These are phyloP conservation scores for Drosophila barbarae DNA, from an alignment of 2,888 invertebrate species.

Conservation along the genomic window DNA sequence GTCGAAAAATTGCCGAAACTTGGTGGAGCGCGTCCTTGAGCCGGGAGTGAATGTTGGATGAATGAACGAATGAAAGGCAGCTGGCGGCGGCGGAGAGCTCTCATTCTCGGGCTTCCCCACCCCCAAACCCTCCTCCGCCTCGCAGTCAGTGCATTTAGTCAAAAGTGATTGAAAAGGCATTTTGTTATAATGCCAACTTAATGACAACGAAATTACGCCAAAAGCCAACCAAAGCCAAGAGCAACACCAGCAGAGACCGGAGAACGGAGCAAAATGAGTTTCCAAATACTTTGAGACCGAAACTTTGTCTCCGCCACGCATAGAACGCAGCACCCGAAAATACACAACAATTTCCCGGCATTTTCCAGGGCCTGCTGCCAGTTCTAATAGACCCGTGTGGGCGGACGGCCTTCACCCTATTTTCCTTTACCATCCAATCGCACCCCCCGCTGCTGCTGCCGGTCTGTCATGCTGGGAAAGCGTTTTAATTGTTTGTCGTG, in stretches of 20 bases:
- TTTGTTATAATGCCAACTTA: conserved; percentile 77
- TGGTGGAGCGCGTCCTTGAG: conserved; percentile 57
- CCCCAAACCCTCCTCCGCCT: neutral
- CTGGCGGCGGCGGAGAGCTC: conserved; percentile 10
- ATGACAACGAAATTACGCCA: conserved; percentile 74
- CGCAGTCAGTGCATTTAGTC: conserved; percentile 69
- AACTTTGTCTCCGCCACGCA: conserved; percentile 53
- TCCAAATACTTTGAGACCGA: conserved; percentile 64
- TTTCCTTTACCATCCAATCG: neutral
- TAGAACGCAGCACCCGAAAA: conserved; percentile 23
- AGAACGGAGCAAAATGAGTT: conserved; percentile 59
- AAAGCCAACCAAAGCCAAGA: conserved; percentile 59
- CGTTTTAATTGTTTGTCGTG: conserved; percentile 55
- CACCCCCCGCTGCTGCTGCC: conserved; percentile 1
- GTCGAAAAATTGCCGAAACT: conserved; percentile 67
- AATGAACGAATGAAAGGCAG: conserved; percentile 27
- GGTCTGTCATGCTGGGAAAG: conserved; percentile 41
- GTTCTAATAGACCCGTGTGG: conserved; percentile 29
- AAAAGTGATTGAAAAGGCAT: conserved; percentile 76
- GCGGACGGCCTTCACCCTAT: conserved; percentile 3
- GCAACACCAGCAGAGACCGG: conserved; percentile 10
- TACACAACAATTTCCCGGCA: conserved; percentile 21
- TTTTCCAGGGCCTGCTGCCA: conserved; percentile 25
- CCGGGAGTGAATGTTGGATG: conserved; percentile 4
- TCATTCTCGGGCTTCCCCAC: conserved; percentile 7